Percentiles rank a stretch among this genome's conserved stretches.
phyloP scores from a whole-genome alignment of 1,140 invertebrate species.

The Ostrea denselamellosa region DNA sequence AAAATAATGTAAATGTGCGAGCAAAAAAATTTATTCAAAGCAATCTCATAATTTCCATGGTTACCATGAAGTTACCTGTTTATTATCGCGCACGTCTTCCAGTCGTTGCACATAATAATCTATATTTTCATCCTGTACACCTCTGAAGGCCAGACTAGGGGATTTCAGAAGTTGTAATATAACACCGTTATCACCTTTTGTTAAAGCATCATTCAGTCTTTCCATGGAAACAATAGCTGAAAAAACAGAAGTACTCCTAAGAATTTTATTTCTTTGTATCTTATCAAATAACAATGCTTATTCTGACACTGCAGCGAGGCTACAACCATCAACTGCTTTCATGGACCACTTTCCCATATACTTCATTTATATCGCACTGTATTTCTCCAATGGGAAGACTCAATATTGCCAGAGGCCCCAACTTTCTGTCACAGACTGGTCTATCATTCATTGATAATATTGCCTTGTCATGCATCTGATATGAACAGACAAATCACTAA shows the following conservation, averaged over 20 bases:
- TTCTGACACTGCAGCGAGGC: background rate
- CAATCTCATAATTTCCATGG: too few species aligned
- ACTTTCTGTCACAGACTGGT: constrained; percentile 73
- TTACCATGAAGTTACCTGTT: constrained; percentile 60
- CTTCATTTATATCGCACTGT: background rate
- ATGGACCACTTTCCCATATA: background rate
- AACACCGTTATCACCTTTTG: constrained; percentile 78
- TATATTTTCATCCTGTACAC: constrained; percentile 74
- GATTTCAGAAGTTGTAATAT: constrained; percentile 77
- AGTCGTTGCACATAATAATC: constrained; percentile 70
- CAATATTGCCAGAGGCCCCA: too few species aligned
- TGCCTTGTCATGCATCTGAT: too few species aligned
- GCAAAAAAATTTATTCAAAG: too few species aligned
- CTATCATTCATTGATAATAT: too few species aligned
- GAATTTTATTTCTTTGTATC: background rate
- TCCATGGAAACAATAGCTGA: constrained; percentile 80
- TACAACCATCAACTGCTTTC: background rate
- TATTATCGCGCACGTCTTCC: constrained; percentile 59
- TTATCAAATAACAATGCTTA: too few species aligned
- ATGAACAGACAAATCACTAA: too few species aligned
- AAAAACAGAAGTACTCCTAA: constrained; percentile 42
- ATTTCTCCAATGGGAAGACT: background rate
- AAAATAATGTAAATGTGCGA: too few species aligned
- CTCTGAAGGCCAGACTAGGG: constrained; percentile 74
- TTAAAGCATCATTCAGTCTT: constrained; percentile 82